A percentile compares a stretch with the other conserved stretches of the same genome.
Conservation (phyloP, 2,888 invertebrate genomes). For the Himalopsyche anomala region DNA sequence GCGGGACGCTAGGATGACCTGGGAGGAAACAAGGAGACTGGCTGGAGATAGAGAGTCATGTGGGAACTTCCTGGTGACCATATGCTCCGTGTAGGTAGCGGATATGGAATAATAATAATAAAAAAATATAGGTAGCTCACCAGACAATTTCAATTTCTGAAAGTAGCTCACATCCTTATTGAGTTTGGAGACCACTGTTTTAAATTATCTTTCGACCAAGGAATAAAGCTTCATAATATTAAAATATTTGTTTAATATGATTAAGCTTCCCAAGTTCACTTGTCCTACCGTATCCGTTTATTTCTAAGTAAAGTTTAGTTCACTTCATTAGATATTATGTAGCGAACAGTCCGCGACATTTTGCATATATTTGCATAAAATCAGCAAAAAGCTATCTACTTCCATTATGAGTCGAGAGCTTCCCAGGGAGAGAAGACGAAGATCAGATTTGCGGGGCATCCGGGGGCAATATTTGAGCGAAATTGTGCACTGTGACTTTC, state of each 20-base stretch:
- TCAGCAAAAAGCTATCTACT: conserved; percentile 58
- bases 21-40: too few relatives aligned
- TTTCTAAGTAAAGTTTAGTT: background rate
- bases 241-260: background rate
- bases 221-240: too few relatives aligned
- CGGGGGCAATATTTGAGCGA: background rate
- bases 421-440: background rate
- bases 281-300: background rate
- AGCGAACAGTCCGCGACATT: conserved; percentile 59
- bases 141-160: too few relatives aligned
- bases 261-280: background rate
- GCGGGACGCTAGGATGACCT: too few relatives aligned
- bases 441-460: background rate
- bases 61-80: too few relatives aligned
- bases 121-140: too few relatives aligned
- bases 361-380: conserved; percentile 65
- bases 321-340: conserved; percentile 63
- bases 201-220: too few relatives aligned
- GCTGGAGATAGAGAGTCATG: too few relatives aligned
- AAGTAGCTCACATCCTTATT: too few relatives aligned
- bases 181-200: too few relatives aligned
- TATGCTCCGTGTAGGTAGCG: too few relatives aligned
- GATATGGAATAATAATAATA: too few relatives aligned
- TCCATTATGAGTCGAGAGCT: conserved; percentile 55
- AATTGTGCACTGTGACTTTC: background rate